A percentile compares a stretch with the other conserved stretches of the same genome.
Evolutionary conservation across 2,797 vertebrate species (phyloP).

Genomic region (Xenops minutus): DNA sequence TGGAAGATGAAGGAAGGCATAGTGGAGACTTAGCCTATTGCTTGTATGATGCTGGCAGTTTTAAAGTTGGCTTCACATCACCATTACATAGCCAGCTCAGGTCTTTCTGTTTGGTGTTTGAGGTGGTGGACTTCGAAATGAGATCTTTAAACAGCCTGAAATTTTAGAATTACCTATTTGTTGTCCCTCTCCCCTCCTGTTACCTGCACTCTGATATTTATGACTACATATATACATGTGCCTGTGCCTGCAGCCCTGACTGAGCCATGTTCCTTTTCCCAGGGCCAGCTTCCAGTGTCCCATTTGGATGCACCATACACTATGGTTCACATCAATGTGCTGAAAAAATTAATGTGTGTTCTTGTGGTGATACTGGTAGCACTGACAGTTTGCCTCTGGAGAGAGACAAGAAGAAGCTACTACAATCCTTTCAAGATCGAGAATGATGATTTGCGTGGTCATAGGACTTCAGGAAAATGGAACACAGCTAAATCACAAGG

Average conservation of each 20-base stretch:
- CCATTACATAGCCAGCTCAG: not conserved
- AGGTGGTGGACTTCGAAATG: not conserved
- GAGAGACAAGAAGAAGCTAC: conserved; percentile 70
- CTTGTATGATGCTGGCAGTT: not conserved
- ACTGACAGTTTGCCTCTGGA: conserved; percentile 75
- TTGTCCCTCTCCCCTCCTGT: not conserved
- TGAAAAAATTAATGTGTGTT: conserved; percentile 67
- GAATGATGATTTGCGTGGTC: not conserved
- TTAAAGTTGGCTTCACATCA: not conserved
- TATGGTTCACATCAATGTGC: conserved; percentile 76
- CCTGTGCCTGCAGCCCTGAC: not conserved
- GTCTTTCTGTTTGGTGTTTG: not conserved
- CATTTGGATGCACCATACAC: conserved; percentile 44
- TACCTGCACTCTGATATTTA: not conserved
- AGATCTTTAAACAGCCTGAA: not conserved
- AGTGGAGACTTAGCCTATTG: not conserved
- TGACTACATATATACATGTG: not conserved
- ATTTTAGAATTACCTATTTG: not conserved
- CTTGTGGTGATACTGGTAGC: conserved; percentile 70
- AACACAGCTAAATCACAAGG: not conserved
- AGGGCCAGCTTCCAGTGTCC: conserved; percentile 53
- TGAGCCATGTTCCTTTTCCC: not conserved
- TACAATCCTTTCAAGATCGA: conserved; percentile 54
- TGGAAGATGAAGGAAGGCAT: not conserved
- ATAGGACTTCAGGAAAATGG: conserved; percentile 30